These are phyloP conservation scores for Zoanthus solanderi DNA, from an alignment of 92 coral and sea anemone genomes.

Conservation along the genomic window DNA sequence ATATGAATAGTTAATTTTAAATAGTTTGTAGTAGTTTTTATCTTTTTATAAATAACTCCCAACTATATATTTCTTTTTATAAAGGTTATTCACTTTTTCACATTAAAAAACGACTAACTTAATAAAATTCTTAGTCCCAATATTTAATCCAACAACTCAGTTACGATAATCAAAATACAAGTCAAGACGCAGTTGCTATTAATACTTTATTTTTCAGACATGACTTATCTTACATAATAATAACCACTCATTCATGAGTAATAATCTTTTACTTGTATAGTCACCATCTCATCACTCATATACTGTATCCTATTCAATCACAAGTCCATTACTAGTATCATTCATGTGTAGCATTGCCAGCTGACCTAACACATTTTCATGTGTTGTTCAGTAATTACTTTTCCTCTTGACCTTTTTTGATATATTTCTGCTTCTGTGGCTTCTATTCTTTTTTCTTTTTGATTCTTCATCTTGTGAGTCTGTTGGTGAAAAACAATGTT, in stretches of 20 bases:
- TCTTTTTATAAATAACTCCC: too few species aligned
- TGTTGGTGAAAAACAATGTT: too few species aligned
- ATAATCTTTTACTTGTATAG: not conserved
- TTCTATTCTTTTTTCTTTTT: too few species aligned
- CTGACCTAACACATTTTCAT: not conserved
- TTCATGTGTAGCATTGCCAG: not conserved
- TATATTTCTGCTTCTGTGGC: too few species aligned
- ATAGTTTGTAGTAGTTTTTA: too few species aligned
- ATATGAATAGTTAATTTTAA: too few species aligned
- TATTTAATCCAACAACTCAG: not conserved
- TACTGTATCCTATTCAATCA: not conserved
- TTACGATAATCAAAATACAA: not conserved
- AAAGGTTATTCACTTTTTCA: too few species aligned
- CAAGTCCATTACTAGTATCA: not conserved
- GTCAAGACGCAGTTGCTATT: not conserved
- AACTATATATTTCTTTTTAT: too few species aligned
- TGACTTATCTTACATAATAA: not conserved
- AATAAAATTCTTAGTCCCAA: too few species aligned
- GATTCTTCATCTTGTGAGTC: too few species aligned
- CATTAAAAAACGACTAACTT: too few species aligned
- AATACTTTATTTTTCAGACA: not conserved
- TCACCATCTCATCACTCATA: not conserved
- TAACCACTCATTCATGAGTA: not conserved
- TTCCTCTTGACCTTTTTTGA: not conserved
- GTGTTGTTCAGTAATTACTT: not conserved